These are phyloP conservation scores for Macrophya alboannulata DNA, from an alignment of 2,888 invertebrate genomes.

Conservation along the genomic window DNA sequence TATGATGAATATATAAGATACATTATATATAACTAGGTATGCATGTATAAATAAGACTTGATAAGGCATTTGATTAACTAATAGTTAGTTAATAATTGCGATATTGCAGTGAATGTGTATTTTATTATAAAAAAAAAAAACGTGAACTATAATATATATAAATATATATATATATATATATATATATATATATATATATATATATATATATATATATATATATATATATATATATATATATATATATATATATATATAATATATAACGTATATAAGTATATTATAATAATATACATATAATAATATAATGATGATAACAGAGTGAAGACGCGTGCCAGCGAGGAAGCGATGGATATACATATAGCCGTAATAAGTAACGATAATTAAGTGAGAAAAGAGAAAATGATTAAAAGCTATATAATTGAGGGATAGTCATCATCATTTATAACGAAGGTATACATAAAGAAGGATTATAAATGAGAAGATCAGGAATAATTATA, in stretches of 20 bases:
- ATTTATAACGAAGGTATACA: not conserved
- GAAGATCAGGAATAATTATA: not conserved
- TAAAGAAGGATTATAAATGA: not conserved
- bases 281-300: conserved; percentile 49
- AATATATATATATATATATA: not conserved
- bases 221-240: conserved; percentile 55
- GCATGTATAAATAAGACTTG: conserved; percentile 42
- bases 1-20: conserved; percentile 27
- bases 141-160: conserved; percentile 52
- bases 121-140: conserved; percentile 76
- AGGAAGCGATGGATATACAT: conserved; percentile 4
- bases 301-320: conserved; percentile 61
- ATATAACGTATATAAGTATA: conserved; percentile 57
- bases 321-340: conserved; percentile 40
- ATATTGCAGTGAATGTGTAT: conserved; percentile 75
- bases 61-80: conserved; percentile 51
- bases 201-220: conserved; percentile 59
- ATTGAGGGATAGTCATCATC: not conserved
- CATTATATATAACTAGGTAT: conserved; percentile 29
- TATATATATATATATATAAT: not conserved
- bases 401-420: not conserved
- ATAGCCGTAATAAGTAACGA: conserved; percentile 18
- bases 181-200: conserved; percentile 25
- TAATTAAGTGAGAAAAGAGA: not conserved
- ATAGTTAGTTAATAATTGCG: conserved; percentile 62